A percentile compares a stretch with the other conserved stretches of the same genome.
phyloP scores from a whole-genome alignment of 1,140 invertebrate genomes.

The Drosophila pseudoananassae region DNA sequence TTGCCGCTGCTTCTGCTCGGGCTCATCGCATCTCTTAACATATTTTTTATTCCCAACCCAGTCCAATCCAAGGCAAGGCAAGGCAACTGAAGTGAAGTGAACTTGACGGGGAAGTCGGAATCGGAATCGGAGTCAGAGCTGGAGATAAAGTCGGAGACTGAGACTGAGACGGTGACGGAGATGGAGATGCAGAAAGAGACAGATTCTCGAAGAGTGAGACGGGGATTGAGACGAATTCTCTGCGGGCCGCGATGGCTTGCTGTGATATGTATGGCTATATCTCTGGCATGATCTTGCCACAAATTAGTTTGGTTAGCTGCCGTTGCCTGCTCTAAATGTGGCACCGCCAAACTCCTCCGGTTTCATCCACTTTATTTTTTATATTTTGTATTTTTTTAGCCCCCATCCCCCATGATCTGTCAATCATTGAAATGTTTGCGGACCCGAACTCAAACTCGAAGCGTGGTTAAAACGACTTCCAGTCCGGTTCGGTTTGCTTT shows the following conservation, averaged over 20 bases:
- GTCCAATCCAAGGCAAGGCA: conserved; percentile 3
- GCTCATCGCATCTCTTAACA: conserved; percentile 50
- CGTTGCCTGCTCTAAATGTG: conserved; percentile 64
- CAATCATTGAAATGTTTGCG: conserved; percentile 60
- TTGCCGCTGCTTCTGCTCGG: conserved; percentile 72
- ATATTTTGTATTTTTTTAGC: not conserved
- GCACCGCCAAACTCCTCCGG: conserved; percentile 39
- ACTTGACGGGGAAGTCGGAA: conserved; percentile 18
- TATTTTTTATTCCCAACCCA: conserved; percentile 22
- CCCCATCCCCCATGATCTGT: conserved; percentile 35
- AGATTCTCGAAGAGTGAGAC: conserved; percentile 7
- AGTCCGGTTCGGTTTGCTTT: conserved; percentile 37
- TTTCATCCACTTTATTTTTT: conserved; percentile 25
- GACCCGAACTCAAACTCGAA: conserved; percentile 54
- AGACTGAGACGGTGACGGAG: conserved; percentile 12
- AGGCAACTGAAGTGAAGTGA: conserved; percentile 31
- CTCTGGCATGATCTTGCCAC: conserved; percentile 81
- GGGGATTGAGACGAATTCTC: conserved; percentile 1
- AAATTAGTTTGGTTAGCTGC: conserved; percentile 82
- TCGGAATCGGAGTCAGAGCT: not conserved
- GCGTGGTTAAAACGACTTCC: conserved; percentile 57
- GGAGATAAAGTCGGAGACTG: not conserved
- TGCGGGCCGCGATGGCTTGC: conserved; percentile 43
- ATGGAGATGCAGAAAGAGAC: not conserved
- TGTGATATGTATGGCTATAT: conserved; percentile 79